Evolutionary conservation across 2,888 invertebrate species (phyloP), one percentile per base, ranked within the genome.

Genomic region (Cheilosia vernalis): DNA sequence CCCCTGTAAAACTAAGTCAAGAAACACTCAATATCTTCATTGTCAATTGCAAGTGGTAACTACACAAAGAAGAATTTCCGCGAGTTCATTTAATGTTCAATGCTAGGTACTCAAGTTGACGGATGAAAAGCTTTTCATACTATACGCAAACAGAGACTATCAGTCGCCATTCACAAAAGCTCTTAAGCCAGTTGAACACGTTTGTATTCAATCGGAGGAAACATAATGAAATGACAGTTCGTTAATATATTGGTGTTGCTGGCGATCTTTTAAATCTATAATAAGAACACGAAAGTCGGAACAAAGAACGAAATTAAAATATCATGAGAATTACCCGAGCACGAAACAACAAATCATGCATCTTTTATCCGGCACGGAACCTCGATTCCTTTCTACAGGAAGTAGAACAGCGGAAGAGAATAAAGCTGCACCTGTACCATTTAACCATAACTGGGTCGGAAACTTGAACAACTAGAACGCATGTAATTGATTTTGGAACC

Each of bases 131-230:
- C 51, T 51, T 42, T 72, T 21, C 40, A 4, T 2, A n/a, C 49
- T 19, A 13, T 30, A 21, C 24, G n/a, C 30, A 33, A 30, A 15
- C 27, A 76, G 66, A 76, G 66, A 67, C 76, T n/a, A 33, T 7
- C 30, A 0, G 67, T 47, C 69, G 47, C 67, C 69, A 78, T 70
- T 63, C 78, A 56, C 13, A 76, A 76, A 76, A 76, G 76, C 66
- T 64, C 56, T 49, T 13, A 3, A 56, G 42, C 58, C 42, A 30
- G 5, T 60, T 60, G 60, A 66, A 66, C 19, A 9, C 6, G 56
- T 19, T 44, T 53, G 33, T 42, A 60, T 51, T 58, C 51, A 67
- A 60, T 30, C 24, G 6, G n/a, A 21, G 4, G 2, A 15, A 13
- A 55, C 4, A 17, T 10, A 17, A 5, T 37, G 17, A 40, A n/a